Percentiles rank a stretch among this genome's conserved stretches.
These are phyloP conservation scores for Echeneis naucrates DNA, from an alignment of 2,797 vertebrate species.

Conservation along the genomic window DNA sequence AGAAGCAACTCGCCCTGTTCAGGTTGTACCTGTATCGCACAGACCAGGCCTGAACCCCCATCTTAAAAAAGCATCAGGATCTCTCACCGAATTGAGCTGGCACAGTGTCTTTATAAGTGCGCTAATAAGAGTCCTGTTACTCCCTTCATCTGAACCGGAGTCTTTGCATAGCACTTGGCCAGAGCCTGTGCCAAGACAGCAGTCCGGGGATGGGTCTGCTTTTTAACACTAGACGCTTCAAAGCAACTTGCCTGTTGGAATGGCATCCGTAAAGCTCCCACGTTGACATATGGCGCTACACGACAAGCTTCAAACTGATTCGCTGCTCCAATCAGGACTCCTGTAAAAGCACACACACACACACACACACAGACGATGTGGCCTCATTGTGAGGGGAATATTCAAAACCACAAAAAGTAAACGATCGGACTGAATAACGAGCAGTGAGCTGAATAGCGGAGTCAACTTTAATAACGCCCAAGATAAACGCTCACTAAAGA, in stretches of 20 bases:
- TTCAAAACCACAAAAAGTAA: constrained; percentile 22
- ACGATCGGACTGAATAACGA: constrained; percentile 20
- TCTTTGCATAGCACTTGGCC: constrained; percentile 67
- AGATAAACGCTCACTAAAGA: constrained; percentile 28
- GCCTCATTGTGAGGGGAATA: constrained; percentile 45
- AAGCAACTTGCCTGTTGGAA: constrained; percentile 97
- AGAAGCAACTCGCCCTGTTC: background rate
- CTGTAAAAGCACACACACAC: constrained; percentile 75
- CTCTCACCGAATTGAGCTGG: constrained; percentile 33
- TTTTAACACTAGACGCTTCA: constrained; percentile 74
- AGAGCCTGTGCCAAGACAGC: constrained; percentile 76
- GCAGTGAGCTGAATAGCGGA: constrained; percentile 14
- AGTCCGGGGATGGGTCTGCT: constrained; percentile 75
- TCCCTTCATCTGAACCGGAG: constrained; percentile 66
- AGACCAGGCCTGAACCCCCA: background rate
- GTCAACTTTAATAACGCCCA: constrained; percentile 39
- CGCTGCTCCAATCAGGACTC: constrained; percentile 96
- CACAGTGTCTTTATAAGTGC: constrained; percentile 62
- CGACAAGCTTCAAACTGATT: constrained; percentile 99
- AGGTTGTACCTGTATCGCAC: background rate
- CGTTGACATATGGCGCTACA: constrained; percentile 98
- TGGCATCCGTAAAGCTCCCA: constrained; percentile 97
- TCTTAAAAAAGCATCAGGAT: background rate
- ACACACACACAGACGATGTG: constrained; percentile 50
- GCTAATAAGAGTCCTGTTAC: constrained; percentile 68